phyloP scores from a whole-genome alignment of 2,113 vertebrate genomes.

The Eclectus roratus region DNA sequence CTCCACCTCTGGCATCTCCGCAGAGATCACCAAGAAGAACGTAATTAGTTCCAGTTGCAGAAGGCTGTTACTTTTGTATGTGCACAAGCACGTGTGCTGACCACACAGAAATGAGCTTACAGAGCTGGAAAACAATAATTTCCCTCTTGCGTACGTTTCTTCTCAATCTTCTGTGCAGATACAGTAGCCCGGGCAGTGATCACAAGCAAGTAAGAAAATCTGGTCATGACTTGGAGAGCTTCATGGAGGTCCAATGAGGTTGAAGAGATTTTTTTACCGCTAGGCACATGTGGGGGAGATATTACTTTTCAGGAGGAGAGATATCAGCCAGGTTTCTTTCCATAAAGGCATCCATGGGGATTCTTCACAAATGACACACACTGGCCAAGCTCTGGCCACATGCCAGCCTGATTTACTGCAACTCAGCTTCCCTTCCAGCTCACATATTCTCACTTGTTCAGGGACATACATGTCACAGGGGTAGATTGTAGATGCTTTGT shows the following conservation, averaged over 20 bases:
- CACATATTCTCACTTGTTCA: neutral
- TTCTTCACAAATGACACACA: neutral
- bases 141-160: neutral
- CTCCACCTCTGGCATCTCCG: neutral
- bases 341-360: neutral
- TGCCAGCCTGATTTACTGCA: neutral
- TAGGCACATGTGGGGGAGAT: neutral
- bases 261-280: neutral
- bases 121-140: neutral
- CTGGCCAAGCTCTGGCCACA: neutral
- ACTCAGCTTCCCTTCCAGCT: neutral
- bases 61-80: neutral
- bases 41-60: neutral
- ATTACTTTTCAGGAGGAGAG: neutral
- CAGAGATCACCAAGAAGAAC: neutral
- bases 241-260: neutral
- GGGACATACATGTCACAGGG: neutral
- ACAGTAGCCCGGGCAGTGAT: neutral
- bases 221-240: neutral
- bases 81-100: fast-evolving
- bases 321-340: neutral
- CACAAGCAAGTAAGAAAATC: neutral
- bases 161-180: neutral
- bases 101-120: neutral
- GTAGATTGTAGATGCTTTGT: neutral